Conservation (phyloP, 2,888 invertebrate species). For the Elysia crispata region DNA sequence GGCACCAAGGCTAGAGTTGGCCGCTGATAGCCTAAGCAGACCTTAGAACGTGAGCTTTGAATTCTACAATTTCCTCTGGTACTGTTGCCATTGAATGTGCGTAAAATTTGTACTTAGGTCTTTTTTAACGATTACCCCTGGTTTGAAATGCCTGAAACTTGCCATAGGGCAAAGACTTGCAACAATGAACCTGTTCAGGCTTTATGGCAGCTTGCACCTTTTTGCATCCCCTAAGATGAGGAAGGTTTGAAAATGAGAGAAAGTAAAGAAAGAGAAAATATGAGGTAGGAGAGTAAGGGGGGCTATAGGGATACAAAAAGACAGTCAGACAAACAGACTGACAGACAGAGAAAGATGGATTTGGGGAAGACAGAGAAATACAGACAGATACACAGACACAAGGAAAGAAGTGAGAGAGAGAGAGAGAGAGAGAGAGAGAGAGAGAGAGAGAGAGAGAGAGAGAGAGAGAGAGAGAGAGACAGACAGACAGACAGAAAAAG, state of each 20-base stretch:
- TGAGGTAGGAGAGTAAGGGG: not conserved
- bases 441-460: slow-evolving; percentile 25
- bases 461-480: slow-evolving; percentile 33
- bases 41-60: too few species aligned
- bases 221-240: not conserved
- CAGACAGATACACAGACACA: not conserved
- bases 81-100: not conserved
- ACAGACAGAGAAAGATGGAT: not conserved
- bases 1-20: too few species aligned
- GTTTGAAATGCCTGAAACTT: too few species aligned
- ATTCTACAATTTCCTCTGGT: too few species aligned
- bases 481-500: too few species aligned
- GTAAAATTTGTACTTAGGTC: too few species aligned
- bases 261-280: not conserved
- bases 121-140: too few species aligned
- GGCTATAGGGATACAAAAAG: not conserved
- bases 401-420: not conserved
- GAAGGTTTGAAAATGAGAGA: not conserved
- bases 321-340: not conserved
- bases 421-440: slow-evolving; percentile 29
- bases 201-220: too few species aligned
- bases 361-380: not conserved
- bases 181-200: too few species aligned
- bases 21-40: too few species aligned
- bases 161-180: too few species aligned